Base-by-base conservation (phyloP, 1,140 invertebrate species). In the Drosophila sturtevanti region DNA sequence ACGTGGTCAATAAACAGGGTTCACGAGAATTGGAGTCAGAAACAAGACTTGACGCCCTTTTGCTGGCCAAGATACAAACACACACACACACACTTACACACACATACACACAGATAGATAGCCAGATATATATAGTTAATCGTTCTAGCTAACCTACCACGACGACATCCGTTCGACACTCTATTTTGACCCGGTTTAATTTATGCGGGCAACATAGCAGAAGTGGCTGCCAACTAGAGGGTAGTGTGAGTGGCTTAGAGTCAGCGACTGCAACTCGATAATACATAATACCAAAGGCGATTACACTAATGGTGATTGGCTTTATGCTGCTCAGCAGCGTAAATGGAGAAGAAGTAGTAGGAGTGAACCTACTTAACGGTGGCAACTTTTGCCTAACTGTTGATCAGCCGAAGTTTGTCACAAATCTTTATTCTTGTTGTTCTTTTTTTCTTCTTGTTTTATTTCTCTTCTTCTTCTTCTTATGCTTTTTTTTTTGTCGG, bases 281-380 rank as follows among this genome's bases (percentile, higher is more conserved):
- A 85, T 85, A 74, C 69, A 69, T 81, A 85, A 78, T 86, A 86
- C 81, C 74, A 86, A 86, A 86, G 78, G 70, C 81, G 81, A 85
- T 86, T 87, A 87, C 79, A 87, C 79, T 82, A 86, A 86, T 86
- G 84, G 84, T 87, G 82, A 86, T 86, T 87, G 82, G 82, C 82
- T 87, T 87, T 82, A 77, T 86, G 78, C 73, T 73, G 69, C 66
- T 71, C 66, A 16, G 27, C 12, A 38, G 27, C 35, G 27, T 21
- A 35, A n/a, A 16, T 1, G 38, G 14, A 31, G 10, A n/a, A 44
- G 38, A 24, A 44, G 22, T 27, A 31, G 18, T n/a, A 21, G 64
- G 44, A 55, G 51, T 41, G 65, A 68, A 75, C 34, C 66, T 63
- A 77, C 38, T 81, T 85, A 78, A 81, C 81, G 77, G 78, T 65